Base-by-base conservation (phyloP, 2,113 vertebrate species). In the Clinocottus analis region DNA sequence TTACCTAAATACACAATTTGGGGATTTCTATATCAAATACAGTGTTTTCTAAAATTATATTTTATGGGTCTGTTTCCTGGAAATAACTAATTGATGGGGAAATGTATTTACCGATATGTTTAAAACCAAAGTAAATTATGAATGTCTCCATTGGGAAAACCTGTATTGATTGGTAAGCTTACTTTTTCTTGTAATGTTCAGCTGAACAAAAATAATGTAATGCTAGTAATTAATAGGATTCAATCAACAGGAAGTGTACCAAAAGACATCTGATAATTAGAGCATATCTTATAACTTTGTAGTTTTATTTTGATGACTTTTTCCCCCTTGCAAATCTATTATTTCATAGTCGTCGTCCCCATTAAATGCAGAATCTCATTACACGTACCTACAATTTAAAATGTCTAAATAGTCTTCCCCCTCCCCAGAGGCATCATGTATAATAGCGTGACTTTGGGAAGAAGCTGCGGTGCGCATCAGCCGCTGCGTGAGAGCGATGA, bases 401-500 rank as follows among this genome's bases (percentile, higher is more conserved):
- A 23, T 35, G 45, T 51, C 5, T 3, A 47, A 21, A 47, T n/a
- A 6, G 3, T 0, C 7, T 6, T 35, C 1, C 31, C 8, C 9
- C 45, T 23, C 11, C 2, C 7, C 31, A 3, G 33, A 19, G 8
- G n/a, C 3, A 19, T 55, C 31, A 5, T 1, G 51, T 55, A 12
- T 49, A 3, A 12, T 5, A n/a, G n/a, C n/a, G 27, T 41, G 33
- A 8, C 19, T 6, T 0, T 31, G 19, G 45, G 16, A 21, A 19
- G 3, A 27, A 31, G 83, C 63, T 37, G 84, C 79, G 39, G 83
- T 39, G 56, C 78, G 70, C 65, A 56, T 7, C 39, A 59, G 43
- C 83, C 60, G 17, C n/a, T 60, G 89, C 84, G 77, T 60, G 70
- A 65, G 27, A 7, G 31, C 14, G 78, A 29, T 86, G 90, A 91